Evolutionary conservation across 2,113 vertebrate species (phyloP), one percentile per base, ranked within the genome.

Genomic region (Phoenicopterus ruber): DNA sequence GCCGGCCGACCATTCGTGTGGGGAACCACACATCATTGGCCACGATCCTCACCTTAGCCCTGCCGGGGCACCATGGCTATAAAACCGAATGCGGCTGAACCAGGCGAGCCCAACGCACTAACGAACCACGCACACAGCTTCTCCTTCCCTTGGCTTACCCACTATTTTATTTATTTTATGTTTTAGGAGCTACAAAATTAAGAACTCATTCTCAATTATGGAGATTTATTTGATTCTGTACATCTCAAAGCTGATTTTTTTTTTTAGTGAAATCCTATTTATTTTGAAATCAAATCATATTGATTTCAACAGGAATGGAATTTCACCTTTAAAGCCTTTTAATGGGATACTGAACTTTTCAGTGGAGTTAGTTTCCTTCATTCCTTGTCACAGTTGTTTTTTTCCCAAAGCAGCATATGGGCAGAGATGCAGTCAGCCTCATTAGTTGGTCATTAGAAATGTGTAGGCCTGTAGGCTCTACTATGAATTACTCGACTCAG

Each of bases 151-250:
- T 38, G n/a, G 1, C 11, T 73, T 28, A 65, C 46, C 10, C 5
- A 8, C 2, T 21, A 14, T 28, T 78, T 44, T 31, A 78, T 85
- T 74, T 74, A 15, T 82, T 87, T 69, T 31, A 4, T 21, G 3
- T 11, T 74, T 88, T 86, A 1, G 4, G 21, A 82, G 17, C 25
- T 67, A 38, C 19, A 12, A 63, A 74, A 71, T 55, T 12, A 67
- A 69, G 25, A 76, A 55, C 1, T 0, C 3, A 1, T 9, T 63
- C n/a, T 47, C 57, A 65, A 0, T 46, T 25, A 13, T 1, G 4
- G 49, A 69, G 32, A 57, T 85, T 52, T 59, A n/a, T 57, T 86
- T 70, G 15, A 49, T 66, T 78, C 7, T 32, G 25, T 34, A 13
- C 6, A 70, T 8, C 11, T 49, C 4, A 5, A 61, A 70, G 8